phyloP scores from a whole-genome alignment of 1,140 invertebrate species.

The Rhynchophorus ferrugineus region DNA sequence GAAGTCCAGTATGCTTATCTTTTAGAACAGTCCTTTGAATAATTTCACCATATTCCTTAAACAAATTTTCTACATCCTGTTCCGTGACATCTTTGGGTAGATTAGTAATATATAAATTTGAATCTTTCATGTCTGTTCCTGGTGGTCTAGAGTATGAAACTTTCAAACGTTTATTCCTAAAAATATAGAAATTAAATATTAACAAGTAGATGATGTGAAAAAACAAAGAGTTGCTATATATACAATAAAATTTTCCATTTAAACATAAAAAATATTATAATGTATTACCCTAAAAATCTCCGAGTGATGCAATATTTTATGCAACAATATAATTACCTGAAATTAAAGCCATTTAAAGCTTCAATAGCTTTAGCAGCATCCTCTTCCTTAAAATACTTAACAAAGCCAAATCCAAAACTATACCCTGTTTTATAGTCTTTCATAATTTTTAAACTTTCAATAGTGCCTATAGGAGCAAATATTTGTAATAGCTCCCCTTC shows the following conservation, averaged over 20 bases:
- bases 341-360: slow-evolving; percentile 71
- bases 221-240: no score
- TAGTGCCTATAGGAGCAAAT: slow-evolving; percentile 78
- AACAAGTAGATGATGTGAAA: neutral
- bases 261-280: no score
- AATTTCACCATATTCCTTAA: slow-evolving; percentile 79
- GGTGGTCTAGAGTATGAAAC: slow-evolving; percentile 88
- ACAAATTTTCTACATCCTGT: slow-evolving; percentile 73
- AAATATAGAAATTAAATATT: slow-evolving; percentile 11
- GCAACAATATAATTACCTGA: slow-evolving; percentile 26
- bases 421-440: slow-evolving; percentile 86
- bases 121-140: slow-evolving; percentile 88
- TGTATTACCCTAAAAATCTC: no score
- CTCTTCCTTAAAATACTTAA: slow-evolving; percentile 79
- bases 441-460: slow-evolving; percentile 87
- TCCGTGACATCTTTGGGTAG: slow-evolving; percentile 79
- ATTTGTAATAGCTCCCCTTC: slow-evolving; percentile 84
- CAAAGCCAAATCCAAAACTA: slow-evolving; percentile 94
- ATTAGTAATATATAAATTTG: slow-evolving; percentile 91
- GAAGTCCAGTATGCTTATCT: slow-evolving; percentile 78
- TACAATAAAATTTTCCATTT: no score
- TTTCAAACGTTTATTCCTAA: slow-evolving; percentile 49
- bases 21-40: slow-evolving; percentile 84
- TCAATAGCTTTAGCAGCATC: slow-evolving; percentile 81
- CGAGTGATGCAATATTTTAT: no score